Conservation (phyloP, 37 sponge, comb jelly and placozoan species). For the Chondrosia reniformis region DNA sequence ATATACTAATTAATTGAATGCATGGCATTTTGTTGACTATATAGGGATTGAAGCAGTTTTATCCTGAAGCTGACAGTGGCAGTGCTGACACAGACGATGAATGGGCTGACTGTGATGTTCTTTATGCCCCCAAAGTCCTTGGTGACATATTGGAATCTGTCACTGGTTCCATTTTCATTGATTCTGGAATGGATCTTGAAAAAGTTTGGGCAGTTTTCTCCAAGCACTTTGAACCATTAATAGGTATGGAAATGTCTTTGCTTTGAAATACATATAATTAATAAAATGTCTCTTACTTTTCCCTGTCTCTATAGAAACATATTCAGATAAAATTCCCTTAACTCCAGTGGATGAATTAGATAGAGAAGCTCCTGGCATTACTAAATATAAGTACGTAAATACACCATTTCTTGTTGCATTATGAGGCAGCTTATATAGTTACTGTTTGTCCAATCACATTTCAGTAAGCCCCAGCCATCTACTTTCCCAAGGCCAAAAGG, state of each 20-base stretch:
- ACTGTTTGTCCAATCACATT: not conserved
- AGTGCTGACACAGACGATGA: no score
- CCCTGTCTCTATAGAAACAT: not conserved
- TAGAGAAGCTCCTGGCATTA: not conserved
- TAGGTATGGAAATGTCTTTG: conserved; percentile 44
- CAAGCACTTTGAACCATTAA: conserved; percentile 57
- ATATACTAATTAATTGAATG: no score
- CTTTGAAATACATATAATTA: not conserved
- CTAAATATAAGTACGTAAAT: not conserved
- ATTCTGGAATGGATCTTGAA: conserved; percentile 75
- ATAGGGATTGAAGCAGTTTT: no score
- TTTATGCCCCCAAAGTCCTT: conserved; percentile 86
- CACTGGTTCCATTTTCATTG: conserved; percentile 91
- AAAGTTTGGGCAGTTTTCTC: conserved; percentile 72
- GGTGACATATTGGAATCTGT: conserved; percentile 92
- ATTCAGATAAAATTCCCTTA: not conserved
- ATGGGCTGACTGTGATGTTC: conserved; percentile 46
- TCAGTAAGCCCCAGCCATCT: not conserved
- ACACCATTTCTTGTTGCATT: not conserved
- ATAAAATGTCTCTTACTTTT: not conserved
- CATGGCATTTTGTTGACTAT: no score
- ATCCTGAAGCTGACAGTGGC: no score
- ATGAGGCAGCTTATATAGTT: not conserved
- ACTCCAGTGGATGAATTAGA: not conserved
- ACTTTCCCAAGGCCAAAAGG: not conserved